Evolutionary conservation across 1,140 invertebrate genomes (phyloP), one percentile per base, ranked within the genome.

Genomic region (Diprion similis): DNA sequence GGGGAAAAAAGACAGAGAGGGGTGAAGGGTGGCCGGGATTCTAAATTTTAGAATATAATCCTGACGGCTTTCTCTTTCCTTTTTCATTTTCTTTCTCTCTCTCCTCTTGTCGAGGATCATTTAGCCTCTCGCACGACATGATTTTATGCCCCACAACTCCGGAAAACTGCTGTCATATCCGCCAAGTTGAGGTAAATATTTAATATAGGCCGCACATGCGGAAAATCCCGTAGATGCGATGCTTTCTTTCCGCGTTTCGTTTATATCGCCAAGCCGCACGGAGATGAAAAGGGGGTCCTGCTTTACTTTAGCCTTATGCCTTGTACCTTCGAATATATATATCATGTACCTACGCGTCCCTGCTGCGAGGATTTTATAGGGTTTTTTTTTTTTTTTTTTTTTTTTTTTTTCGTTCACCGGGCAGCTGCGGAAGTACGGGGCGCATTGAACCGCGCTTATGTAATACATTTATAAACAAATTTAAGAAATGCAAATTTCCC

Each of bases 41-140:
- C 65, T n/a, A 24, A 24, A 69, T 64, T 66, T 70, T 71, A 73
- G 75, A 76, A 73, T 76, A 73, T 70, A 72, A 73, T 66, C 72
- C 73, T 70, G 70, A 72, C 75, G 73, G 72, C 48, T 66, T 71
- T 71, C 73, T 72, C 71, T 71, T 76, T 73, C 73, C 71, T 75
- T 1, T 37, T 37, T 37, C 24, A 37, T 37, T 37, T 37, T 37
- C 24, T 37, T 37, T 37, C 6, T 37, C 6, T 37, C 6, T 37
- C 6, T 37, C 51, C 6, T 59, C 9, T 59, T 10, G 11, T 59
- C 9, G 51, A 59, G 51, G 51, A 59, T 59, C 51, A 59, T 59
- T 59, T 59, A 59, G 51, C 51, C n/a, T 59, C 51, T 59, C 51
- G 51, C 51, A 59, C 51, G 51, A 59, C 51, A 59, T 59, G 51